Percentiles rank a stretch among this genome's conserved stretches.
phyloP scores from a whole-genome alignment of 2,797 vertebrate species.

The Picus viridis region DNA sequence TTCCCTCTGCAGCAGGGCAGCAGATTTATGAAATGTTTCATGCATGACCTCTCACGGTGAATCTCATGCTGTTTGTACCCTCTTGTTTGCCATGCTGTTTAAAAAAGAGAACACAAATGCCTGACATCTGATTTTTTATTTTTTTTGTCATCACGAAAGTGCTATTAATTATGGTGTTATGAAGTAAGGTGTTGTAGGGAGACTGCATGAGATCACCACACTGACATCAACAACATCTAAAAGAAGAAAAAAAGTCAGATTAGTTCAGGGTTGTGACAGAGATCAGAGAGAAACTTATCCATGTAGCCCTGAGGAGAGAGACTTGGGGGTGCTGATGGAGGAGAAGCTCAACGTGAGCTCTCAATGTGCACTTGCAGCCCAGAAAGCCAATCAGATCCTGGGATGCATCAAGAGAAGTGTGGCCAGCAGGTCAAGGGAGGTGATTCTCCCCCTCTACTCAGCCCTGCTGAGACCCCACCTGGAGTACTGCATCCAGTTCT shows the following conservation, averaged over 20 bases:
- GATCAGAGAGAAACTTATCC: background rate
- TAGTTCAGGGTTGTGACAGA: background rate
- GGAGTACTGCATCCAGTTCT: too few relatives aligned
- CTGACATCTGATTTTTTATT: background rate
- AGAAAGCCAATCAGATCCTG: too few relatives aligned
- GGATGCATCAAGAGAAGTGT: too few relatives aligned
- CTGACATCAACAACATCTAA: background rate
- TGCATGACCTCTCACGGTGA: background rate
- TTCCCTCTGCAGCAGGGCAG: background rate
- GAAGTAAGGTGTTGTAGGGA: background rate
- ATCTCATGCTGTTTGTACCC: background rate
- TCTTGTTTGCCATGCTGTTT: background rate
- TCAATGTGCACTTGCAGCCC: too few relatives aligned
- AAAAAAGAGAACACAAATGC: background rate
- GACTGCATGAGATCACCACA: background rate
- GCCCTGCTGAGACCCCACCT: too few relatives aligned
- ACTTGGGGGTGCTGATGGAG: too few relatives aligned
- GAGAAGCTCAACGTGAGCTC: too few relatives aligned
- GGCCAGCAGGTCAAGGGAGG: too few relatives aligned
- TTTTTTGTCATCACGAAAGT: background rate
- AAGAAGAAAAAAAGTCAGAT: background rate
- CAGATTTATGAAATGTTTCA: background rate
- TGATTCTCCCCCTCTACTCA: too few relatives aligned
- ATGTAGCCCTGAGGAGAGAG: too few relatives aligned
- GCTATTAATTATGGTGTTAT: background rate